Base-by-base conservation (phyloP, 2,888 invertebrate species). In the Drosophila suboccidentalis region DNA sequence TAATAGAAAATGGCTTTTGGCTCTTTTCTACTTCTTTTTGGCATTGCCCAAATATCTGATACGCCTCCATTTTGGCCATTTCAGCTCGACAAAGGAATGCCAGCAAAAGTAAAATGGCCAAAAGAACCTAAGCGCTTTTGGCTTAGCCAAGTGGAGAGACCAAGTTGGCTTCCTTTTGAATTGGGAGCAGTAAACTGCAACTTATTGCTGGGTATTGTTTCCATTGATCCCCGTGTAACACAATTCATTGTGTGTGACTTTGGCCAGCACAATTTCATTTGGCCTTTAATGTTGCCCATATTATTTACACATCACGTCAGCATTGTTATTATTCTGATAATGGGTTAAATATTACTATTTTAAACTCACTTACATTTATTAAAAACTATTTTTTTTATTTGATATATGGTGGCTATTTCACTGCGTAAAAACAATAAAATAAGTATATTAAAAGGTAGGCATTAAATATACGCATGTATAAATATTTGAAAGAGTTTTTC, bases 201-300 rank as follows among this genome's bases (percentile, higher is more conserved):
- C 59, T 47, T 71, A 71, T 71, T 66, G 71, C 38, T 50, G 43
- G 38, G 17, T 43, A 65, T 69, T 59, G 53, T 64, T 65, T 51
- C 22, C 54, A 69, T 69, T 69, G 54, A 69, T 64, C 43, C 65
- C 59, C 8, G 15, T 49, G 55, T 26, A 64, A 43, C 17, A 22
- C 49, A 17, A 57, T 47, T 47, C 15, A 38, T 2, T n/a, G 38
- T 54, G 8, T 44, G 15, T 38, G 26, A 38, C 57, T 47, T 57
- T 38, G 47, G 38, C 26, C 26, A 38, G 36, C 57, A 11, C 3
- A 46, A 46, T 46, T 57, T 36, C 36, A 57, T 57, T 57, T 46
- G 34, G 26, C 6, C 44, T 46, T 22, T 46, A 57, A 36, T 57
- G 57, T 46, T 13, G 11, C 22, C 34, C 44, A 57, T 57, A 36